Conservation (phyloP, 2,113 vertebrate genomes). For the Ictidomys tridecemlineatus region DNA sequence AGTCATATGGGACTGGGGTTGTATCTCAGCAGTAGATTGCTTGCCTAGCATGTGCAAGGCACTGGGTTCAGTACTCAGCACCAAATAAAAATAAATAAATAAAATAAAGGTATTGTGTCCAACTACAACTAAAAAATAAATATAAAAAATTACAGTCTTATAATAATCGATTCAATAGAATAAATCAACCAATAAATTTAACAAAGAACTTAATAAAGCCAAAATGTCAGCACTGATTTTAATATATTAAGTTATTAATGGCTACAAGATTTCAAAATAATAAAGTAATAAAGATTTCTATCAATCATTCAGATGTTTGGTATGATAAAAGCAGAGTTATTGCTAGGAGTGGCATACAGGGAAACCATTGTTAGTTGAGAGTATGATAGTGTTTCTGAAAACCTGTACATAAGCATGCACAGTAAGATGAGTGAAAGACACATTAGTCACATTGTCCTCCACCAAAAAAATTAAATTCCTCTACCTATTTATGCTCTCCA, state of each 20-base stretch:
- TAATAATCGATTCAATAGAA: neutral
- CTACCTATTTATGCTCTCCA: neutral
- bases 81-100: no score
- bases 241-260: neutral
- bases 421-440: constrained; percentile 26
- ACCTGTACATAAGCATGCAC: neutral
- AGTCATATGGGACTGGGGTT: no score
- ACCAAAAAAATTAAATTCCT: neutral
- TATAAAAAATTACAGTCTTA: neutral
- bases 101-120: no score
- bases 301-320: neutral
- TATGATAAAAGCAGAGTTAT: neutral
- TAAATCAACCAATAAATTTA: neutral
- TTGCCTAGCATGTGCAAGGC: no score
- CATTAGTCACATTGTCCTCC: neutral
- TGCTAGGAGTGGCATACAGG: neutral
- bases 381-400: constrained; percentile 22
- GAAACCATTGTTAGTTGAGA: constrained; percentile 30
- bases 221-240: constrained; percentile 28
- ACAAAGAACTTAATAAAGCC: neutral
- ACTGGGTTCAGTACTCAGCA: no score
- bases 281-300: neutral
- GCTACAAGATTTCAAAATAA: neutral
- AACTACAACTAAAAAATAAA: no score
- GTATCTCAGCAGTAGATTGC: no score